Evolutionary conservation across 1,140 invertebrate species (phyloP).

Genomic region (Bombus cullumanus): DNA sequence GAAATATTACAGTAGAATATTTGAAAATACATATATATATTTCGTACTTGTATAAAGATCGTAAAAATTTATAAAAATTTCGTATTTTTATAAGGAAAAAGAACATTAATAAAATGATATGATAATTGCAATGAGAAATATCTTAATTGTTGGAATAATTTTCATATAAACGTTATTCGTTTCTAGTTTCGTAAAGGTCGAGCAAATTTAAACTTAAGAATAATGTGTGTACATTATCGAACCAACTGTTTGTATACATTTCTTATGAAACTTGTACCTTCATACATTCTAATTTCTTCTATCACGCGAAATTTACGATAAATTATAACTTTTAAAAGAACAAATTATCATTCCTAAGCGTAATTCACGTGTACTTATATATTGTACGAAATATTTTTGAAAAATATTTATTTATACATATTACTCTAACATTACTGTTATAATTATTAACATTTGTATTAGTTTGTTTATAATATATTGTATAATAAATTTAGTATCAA

Average conservation of each 20-base stretch:
- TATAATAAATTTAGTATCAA: neutral
- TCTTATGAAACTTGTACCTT: slow-evolving; percentile 9
- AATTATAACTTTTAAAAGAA: slow-evolving; percentile 4
- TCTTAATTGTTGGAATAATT: neutral
- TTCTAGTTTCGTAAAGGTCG: slow-evolving; percentile 5
- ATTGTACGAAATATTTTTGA: neutral
- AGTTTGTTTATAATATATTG: neutral
- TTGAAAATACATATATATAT: neutral
- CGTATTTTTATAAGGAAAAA: no score
- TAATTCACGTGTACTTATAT: neutral
- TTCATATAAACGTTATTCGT: neutral
- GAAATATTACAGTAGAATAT: neutral
- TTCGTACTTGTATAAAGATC: neutral
- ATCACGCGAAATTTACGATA: neutral
- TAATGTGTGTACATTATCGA: neutral
- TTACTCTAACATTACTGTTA: no score
- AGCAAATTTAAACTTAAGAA: neutral
- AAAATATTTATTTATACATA: neutral
- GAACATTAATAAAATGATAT: no score
- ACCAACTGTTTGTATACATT: slow-evolving; percentile 35
- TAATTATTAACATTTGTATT: neutral
- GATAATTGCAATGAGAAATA: neutral
- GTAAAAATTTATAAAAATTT: no score
- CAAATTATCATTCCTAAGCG: neutral
- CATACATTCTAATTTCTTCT: neutral